Percentiles rank a stretch among this genome's conserved stretches.
These are phyloP conservation scores for Megathymus violae DNA, from an alignment of 1,140 invertebrate species.

Conservation along the genomic window DNA sequence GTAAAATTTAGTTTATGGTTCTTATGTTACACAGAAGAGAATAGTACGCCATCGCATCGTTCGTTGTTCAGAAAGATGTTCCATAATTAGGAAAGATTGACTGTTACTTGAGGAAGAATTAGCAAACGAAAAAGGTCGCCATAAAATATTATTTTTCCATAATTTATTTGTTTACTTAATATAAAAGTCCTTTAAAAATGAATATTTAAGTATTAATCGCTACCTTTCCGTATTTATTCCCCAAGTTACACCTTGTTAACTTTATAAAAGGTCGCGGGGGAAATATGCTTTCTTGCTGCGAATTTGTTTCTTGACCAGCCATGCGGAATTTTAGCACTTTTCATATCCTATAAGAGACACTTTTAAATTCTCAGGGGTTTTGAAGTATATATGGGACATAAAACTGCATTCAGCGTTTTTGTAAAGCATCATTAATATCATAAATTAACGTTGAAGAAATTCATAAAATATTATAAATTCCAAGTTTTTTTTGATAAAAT, in stretches of 20 bases:
- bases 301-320: constrained; percentile 69
- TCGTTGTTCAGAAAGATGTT: too few relatives aligned
- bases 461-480: too few relatives aligned
- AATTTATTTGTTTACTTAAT: constrained; percentile 1
- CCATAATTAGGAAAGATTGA: too few relatives aligned
- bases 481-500: too few relatives aligned
- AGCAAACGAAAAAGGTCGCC: too few relatives aligned
- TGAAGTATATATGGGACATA: constrained; percentile 7
- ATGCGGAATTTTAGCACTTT: constrained; percentile 54
- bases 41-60: too few relatives aligned
- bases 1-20: too few relatives aligned
- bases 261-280: constrained; percentile 71
- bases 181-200: constrained; percentile 38
- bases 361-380: constrained; percentile 33
- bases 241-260: constrained; percentile 72
- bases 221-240: constrained; percentile 61
- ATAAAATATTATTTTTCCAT: constrained; percentile 2
- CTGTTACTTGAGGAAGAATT: too few relatives aligned
- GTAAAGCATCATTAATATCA: neutral
- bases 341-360: constrained; percentile 50
- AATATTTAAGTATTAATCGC: constrained; percentile 74
- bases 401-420: neutral
- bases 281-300: constrained; percentile 70
- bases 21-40: too few relatives aligned
- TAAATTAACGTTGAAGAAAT: too few relatives aligned